Percentiles rank a stretch among this genome's conserved stretches.
Conservation (phyloP, 2,797 vertebrate species). For the Falco berigora region DNA sequence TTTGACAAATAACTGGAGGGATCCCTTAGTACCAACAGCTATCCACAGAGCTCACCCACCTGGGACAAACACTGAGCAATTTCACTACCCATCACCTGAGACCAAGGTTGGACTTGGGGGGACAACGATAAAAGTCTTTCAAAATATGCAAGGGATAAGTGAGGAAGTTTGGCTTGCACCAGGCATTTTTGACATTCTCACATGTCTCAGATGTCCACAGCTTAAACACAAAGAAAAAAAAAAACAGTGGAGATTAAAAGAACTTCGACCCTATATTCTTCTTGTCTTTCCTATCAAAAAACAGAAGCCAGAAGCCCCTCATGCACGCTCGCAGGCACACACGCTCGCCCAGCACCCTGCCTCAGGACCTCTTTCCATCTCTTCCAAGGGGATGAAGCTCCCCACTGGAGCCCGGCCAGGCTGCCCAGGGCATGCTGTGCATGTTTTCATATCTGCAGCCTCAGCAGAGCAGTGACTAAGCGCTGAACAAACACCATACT, state of each 20-base stretch:
- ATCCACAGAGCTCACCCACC: not conserved
- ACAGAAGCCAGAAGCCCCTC: not conserved
- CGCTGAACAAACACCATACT: not conserved
- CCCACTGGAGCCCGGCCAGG: not conserved
- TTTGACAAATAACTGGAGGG: not conserved
- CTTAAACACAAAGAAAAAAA: slow-evolving; percentile 42
- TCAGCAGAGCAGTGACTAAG: not conserved
- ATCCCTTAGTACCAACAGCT: not conserved
- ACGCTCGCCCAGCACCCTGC: not conserved
- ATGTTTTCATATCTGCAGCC: not conserved
- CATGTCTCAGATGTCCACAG: slow-evolving; percentile 45
- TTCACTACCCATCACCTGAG: not conserved
- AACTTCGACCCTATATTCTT: slow-evolving; percentile 31
- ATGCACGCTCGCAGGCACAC: fast-evolving
- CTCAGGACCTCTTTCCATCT: not conserved
- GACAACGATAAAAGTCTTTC: slow-evolving; percentile 2
- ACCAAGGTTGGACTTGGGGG: not conserved
- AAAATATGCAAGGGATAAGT: slow-evolving; percentile 9
- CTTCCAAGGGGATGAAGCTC: not conserved
- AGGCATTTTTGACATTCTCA: slow-evolving; percentile 57
- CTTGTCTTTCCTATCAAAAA: not conserved
- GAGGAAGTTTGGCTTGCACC: slow-evolving; percentile 24
- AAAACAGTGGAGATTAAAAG: slow-evolving; percentile 27
- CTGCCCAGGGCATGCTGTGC: not conserved
- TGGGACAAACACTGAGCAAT: not conserved